Evolutionary conservation across 1,140 invertebrate genomes (phyloP).

Genomic region (Drosophila santomea): DNA sequence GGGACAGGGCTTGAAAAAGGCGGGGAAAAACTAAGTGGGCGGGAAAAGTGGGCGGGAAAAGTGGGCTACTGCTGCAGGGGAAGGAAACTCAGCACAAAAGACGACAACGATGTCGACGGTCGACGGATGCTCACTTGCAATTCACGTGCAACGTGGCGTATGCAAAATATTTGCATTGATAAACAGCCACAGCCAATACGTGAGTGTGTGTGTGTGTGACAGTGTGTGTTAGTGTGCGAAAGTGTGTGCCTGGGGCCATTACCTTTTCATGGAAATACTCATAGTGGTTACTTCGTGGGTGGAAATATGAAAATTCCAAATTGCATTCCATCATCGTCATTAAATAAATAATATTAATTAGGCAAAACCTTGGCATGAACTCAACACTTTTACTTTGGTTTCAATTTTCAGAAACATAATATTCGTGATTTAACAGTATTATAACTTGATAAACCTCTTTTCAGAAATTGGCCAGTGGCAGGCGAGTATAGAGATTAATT

Average conservation of each 20-base stretch:
- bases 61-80: constrained; percentile 38
- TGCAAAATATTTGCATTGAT: constrained; percentile 83
- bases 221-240: constrained; percentile 2
- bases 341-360: constrained; percentile 20
- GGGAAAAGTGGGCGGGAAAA: constrained; percentile 1
- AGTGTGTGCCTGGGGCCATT: constrained; percentile 31
- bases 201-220: constrained; percentile 7
- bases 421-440: no score
- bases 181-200: constrained; percentile 64
- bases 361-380: not conserved
- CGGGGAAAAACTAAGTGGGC: not conserved
- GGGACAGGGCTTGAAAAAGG: not conserved
- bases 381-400: not conserved
- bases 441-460: no score
- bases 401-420: no score
- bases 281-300: constrained; percentile 23
- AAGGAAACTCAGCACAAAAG: constrained; percentile 56
- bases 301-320: constrained; percentile 15
- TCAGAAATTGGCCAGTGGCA: no score
- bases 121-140: constrained; percentile 77
- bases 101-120: constrained; percentile 45
- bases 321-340: not conserved
- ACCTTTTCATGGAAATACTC: constrained; percentile 36
- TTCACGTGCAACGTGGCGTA: constrained; percentile 81
- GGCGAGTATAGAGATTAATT: no score